Evolutionary conservation across 2,113 vertebrate species (phyloP).

Genomic region (Sapajus apella): DNA sequence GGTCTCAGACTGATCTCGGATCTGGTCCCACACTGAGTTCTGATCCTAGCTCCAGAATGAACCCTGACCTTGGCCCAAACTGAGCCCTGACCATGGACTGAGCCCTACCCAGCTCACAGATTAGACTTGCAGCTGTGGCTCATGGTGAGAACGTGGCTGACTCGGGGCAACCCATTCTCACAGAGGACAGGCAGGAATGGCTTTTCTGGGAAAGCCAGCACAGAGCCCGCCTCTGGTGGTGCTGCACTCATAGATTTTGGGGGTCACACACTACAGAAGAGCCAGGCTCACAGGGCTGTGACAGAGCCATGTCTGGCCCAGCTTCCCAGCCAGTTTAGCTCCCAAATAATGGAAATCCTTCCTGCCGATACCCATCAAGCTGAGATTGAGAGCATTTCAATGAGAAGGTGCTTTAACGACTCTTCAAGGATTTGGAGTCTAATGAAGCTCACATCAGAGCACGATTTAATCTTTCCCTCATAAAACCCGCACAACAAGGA

Average conservation of each 20-base stretch:
- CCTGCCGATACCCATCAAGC: slow-evolving; percentile 73
- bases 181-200: not conserved
- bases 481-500: slow-evolving; percentile 83
- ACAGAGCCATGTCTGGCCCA: not conserved
- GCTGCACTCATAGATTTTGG: fast-evolving
- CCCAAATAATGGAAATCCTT: slow-evolving; percentile 82
- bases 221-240: not conserved
- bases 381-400: slow-evolving; percentile 81
- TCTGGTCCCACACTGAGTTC: not conserved
- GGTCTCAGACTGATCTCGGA: not conserved
- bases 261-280: not conserved
- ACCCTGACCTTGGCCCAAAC: not conserved
- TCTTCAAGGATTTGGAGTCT: slow-evolving; percentile 84
- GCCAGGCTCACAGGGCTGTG: not conserved
- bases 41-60: not conserved
- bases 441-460: slow-evolving; percentile 82
- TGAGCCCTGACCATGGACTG: not conserved
- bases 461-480: slow-evolving; percentile 84
- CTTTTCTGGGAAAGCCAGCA: not conserved
- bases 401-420: slow-evolving; percentile 79
- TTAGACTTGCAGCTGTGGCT: not conserved
- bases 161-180: not conserved
- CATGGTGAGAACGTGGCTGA: not conserved
- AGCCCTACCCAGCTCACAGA: not conserved
- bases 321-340: slow-evolving; percentile 52